Conservation (phyloP, 2,113 vertebrate species). For the Heloderma charlesbogerti region DNA sequence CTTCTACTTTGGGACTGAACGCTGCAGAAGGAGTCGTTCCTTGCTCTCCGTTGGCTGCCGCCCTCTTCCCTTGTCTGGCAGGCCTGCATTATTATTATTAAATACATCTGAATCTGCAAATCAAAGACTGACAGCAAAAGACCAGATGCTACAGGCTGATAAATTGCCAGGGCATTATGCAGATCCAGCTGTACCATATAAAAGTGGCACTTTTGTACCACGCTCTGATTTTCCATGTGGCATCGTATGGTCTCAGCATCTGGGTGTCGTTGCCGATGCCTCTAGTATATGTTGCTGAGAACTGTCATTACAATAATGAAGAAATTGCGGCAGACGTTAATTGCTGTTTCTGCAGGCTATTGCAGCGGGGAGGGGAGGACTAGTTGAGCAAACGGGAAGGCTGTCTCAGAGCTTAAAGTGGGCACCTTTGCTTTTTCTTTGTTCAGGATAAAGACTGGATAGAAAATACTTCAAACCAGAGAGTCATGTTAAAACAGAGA, state of each 20-base stretch:
- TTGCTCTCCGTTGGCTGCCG: conserved; percentile 20
- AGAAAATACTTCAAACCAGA: neutral
- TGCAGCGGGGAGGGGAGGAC: conserved; percentile 36
- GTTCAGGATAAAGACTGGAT: neutral
- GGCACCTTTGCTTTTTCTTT: conserved; percentile 32
- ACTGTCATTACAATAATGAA: conserved; percentile 76
- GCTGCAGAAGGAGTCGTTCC: conserved; percentile 52
- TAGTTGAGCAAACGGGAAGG: conserved; percentile 25
- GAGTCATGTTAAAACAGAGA: neutral
- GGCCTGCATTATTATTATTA: conserved; percentile 71
- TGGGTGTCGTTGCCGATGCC: conserved; percentile 53
- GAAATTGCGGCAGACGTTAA: conserved; percentile 74
- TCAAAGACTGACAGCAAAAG: conserved; percentile 68
- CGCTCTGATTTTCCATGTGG: conserved; percentile 68
- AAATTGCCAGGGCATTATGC: conserved; percentile 73
- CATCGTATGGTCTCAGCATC: conserved; percentile 70
- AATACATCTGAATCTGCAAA: conserved; percentile 75
- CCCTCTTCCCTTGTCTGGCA: conserved; percentile 63
- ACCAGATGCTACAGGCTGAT: conserved; percentile 72
- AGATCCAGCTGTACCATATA: conserved; percentile 71
- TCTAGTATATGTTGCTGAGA: conserved; percentile 68
- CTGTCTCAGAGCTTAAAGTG: neutral
- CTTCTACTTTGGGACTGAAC: conserved; percentile 38
- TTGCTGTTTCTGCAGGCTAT: conserved; percentile 62
- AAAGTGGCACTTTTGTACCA: conserved; percentile 61